A percentile compares a stretch with the other conserved stretches of the same genome.
phyloP scores from a whole-genome alignment of 2,797 vertebrate species.

The Enteromius radiatus region DNA sequence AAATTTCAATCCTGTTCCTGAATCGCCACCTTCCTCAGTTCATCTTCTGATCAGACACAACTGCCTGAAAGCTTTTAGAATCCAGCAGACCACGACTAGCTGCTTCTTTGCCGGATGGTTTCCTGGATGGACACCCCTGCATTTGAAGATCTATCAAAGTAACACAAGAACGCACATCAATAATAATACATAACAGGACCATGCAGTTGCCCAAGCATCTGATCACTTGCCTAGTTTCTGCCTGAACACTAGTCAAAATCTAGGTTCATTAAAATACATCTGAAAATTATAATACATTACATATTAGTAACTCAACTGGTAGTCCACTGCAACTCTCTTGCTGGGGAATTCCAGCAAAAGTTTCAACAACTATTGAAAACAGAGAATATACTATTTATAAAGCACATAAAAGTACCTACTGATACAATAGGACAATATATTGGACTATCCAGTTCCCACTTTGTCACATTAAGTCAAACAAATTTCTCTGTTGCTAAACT shows the following conservation, averaged over 20 bases:
- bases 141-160: not conserved
- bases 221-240: not conserved
- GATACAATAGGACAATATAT: slow-evolving; percentile 18
- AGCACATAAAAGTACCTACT: not conserved
- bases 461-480: slow-evolving; percentile 58
- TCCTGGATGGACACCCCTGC: no score
- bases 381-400: not conserved
- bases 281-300: slow-evolving; percentile 59
- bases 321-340: slow-evolving; percentile 55
- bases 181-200: not conserved
- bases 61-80: not conserved
- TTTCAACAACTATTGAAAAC: slow-evolving; percentile 1
- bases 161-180: not conserved
- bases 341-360: not conserved
- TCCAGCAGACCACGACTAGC: not conserved
- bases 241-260: slow-evolving; percentile 11
- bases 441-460: not conserved
- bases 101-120: not conserved
- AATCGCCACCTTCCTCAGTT: not conserved
- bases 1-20: not conserved
- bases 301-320: slow-evolving; percentile 65
- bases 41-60: not conserved
- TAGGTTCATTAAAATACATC: not conserved
- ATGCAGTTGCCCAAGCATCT: not conserved
- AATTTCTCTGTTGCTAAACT: slow-evolving; percentile 61